Evolutionary conservation across 2,888 invertebrate genomes (phyloP).

Genomic region (Seira musarum): DNA sequence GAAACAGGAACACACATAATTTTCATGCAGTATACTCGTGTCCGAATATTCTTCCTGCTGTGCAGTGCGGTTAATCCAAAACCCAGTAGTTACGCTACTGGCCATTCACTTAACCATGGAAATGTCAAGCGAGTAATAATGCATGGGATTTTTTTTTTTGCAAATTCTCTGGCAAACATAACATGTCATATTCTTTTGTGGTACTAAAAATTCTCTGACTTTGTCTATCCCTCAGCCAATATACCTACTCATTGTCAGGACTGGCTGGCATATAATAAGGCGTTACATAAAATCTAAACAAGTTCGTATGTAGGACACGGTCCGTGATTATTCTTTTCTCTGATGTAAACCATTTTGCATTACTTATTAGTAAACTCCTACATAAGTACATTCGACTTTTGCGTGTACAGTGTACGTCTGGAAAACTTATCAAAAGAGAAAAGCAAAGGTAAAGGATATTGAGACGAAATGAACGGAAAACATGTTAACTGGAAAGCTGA

Average conservation of each 20-base stretch:
- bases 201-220: no score
- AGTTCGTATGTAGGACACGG: no score
- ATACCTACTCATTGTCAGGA: no score
- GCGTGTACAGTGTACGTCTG: not conserved
- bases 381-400: not conserved
- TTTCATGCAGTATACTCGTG: not conserved
- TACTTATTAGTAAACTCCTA: not conserved
- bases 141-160: not conserved
- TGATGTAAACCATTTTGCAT: not conserved
- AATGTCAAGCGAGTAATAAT: constrained; percentile 13
- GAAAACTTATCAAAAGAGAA: not conserved
- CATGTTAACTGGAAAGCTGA: not conserved
- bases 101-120: constrained; percentile 6
- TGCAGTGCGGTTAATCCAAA: constrained; percentile 9
- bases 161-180: constrained; percentile 7
- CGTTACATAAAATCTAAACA: no score
- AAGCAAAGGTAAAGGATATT: not conserved
- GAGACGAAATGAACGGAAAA: not conserved
- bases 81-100: not conserved
- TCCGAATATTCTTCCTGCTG: not conserved
- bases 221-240: no score
- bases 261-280: no score
- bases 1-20: not conserved
- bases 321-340: not conserved
- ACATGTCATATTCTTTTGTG: not conserved